phyloP scores from a whole-genome alignment of 2,797 vertebrate genomes.

The Melanotaenia parkinsoni region DNA sequence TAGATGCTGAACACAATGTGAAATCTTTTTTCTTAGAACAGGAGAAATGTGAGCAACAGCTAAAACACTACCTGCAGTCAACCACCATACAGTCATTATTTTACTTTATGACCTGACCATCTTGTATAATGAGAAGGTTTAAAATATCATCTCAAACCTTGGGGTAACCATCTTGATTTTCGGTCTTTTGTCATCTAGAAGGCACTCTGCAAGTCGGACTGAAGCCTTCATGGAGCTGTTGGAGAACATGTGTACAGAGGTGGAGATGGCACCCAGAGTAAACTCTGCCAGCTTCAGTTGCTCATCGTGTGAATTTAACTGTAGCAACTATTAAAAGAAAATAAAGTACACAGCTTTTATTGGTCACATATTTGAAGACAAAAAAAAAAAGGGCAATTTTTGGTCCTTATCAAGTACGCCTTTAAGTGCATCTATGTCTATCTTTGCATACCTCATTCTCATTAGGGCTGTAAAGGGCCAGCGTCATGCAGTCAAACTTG shows the following conservation, averaged over 20 bases:
- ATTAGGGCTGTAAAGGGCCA: conserved; percentile 87
- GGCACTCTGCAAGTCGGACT: conserved; percentile 89
- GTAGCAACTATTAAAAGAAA: conserved; percentile 70
- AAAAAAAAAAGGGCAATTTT: background rate
- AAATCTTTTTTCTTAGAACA: background rate
- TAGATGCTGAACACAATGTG: background rate
- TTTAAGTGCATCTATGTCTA: background rate
- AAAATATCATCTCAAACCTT: conserved; percentile 76
- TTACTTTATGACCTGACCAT: background rate
- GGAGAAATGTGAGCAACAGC: background rate
- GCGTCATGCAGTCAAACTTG: conserved; percentile 92
- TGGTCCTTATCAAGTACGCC: background rate
- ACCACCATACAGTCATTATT: background rate
- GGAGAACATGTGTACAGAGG: conserved; percentile 89
- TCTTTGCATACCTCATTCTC: conserved; percentile 80
- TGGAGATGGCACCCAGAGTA: conserved; percentile 91
- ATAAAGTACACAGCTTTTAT: conserved; percentile 1
- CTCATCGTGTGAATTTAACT: conserved; percentile 86
- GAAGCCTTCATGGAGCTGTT: conserved; percentile 90
- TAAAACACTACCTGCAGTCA: background rate
- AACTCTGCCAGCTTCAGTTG: conserved; percentile 92
- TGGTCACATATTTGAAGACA: background rate
- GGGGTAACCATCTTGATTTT: conserved; percentile 90
- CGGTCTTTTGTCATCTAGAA: conserved; percentile 93
- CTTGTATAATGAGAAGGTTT: background rate